phyloP scores from a whole-genome alignment of 2,888 invertebrate genomes.

The Apamea anceps region DNA sequence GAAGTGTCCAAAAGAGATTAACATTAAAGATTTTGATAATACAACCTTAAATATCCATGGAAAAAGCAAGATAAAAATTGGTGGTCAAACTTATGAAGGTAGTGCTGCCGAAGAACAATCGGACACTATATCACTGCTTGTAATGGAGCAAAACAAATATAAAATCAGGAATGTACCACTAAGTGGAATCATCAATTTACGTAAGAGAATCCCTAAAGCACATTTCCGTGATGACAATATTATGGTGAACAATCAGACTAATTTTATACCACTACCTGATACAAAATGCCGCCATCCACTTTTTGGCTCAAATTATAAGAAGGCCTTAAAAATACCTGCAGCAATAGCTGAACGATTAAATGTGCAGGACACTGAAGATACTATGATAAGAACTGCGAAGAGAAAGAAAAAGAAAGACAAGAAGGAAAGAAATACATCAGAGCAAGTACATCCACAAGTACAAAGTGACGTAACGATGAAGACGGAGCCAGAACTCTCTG shows the following conservation, averaged over 20 bases:
- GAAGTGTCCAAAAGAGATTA: constrained; percentile 78
- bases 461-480: constrained; percentile 38
- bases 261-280: constrained; percentile 82
- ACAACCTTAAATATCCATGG: constrained; percentile 72
- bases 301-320: constrained; percentile 82
- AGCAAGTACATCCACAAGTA: constrained; percentile 34
- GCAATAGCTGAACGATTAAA: constrained; percentile 72
- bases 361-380: constrained; percentile 31
- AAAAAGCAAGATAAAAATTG: constrained; percentile 81
- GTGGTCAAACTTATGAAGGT: constrained; percentile 78
- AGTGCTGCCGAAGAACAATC: constrained; percentile 65
- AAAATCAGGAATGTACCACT: constrained; percentile 72
- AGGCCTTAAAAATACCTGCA: constrained; percentile 76
- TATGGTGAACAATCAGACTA: constrained; percentile 73
- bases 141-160: constrained; percentile 63
- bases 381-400: constrained; percentile 20
- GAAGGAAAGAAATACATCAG: constrained; percentile 32
- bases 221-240: constrained; percentile 74
- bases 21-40: constrained; percentile 71
- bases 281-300: constrained; percentile 85
- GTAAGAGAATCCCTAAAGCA: constrained; percentile 80
- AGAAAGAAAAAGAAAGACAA: constrained; percentile 64
- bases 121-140: constrained; percentile 67
- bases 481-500: constrained; percentile 36
- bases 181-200: constrained; percentile 74